Evolutionary conservation across 92 coral and sea anemone genomes (phyloP).

Genomic region (Parazoanthus swiftii): DNA sequence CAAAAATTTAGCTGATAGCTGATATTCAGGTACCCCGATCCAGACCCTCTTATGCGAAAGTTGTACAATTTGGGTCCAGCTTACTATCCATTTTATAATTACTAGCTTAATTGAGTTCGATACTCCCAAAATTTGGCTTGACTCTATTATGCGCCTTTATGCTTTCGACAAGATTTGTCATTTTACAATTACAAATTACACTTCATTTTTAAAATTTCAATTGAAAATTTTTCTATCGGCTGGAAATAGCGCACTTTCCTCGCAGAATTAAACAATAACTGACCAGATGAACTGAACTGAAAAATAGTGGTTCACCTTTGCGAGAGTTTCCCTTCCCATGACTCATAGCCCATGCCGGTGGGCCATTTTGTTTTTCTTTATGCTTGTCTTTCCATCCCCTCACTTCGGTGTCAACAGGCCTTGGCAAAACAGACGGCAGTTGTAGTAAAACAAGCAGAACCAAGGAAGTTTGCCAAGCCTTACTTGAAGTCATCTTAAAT

Average conservation of each 20-base stretch:
- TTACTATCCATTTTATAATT: background rate
- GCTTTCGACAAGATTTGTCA: background rate
- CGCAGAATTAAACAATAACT: background rate
- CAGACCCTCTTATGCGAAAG: too few relatives aligned
- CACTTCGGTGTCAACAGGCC: background rate
- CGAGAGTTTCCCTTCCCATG: slow-evolving; percentile 14
- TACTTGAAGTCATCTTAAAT: slow-evolving; percentile 20
- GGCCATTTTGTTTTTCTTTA: background rate
- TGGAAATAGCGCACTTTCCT: background rate
- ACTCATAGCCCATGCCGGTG: slow-evolving; percentile 24
- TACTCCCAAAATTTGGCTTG: background rate
- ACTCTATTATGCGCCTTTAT: background rate
- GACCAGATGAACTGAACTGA: background rate
- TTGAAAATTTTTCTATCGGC: background rate
- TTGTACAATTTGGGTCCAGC: background rate
- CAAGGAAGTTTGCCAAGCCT: background rate
- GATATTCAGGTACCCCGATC: too few relatives aligned
- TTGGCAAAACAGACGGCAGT: slow-evolving; percentile 1
- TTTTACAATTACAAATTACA: background rate
- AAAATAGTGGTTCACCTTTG: background rate
- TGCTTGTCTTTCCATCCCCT: background rate
- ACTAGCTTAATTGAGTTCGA: background rate
- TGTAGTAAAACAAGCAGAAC: background rate
- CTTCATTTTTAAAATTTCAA: background rate
- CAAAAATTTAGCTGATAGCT: too few relatives aligned